These are phyloP conservation scores for Plusia festucae DNA, from an alignment of 2,888 invertebrate species.

Conservation along the genomic window DNA sequence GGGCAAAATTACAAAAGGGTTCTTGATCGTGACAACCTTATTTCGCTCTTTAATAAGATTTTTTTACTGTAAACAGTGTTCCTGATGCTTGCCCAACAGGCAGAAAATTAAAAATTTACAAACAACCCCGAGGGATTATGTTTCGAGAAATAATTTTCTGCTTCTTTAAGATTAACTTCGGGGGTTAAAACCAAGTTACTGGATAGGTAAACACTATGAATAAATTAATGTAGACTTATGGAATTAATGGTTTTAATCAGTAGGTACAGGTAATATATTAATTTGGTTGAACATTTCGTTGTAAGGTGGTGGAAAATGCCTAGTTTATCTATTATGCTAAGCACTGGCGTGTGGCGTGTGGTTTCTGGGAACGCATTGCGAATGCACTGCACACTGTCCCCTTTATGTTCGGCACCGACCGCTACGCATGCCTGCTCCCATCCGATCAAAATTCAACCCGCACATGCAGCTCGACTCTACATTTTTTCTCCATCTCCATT, in stretches of 20 bases:
- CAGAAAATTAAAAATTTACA: slow-evolving; percentile 83
- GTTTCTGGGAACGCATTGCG: slow-evolving; percentile 59
- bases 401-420: slow-evolving; percentile 51
- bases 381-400: slow-evolving; percentile 57
- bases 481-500: slow-evolving; percentile 74
- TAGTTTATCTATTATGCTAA: slow-evolving; percentile 31
- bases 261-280: slow-evolving; percentile 32
- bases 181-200: slow-evolving; percentile 70
- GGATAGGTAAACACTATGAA: slow-evolving; percentile 62
- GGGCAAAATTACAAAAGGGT: slow-evolving; percentile 54
- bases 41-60: slow-evolving; percentile 73
- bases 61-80: slow-evolving; percentile 75
- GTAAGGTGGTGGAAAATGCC: slow-evolving; percentile 22
- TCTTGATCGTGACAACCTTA: slow-evolving; percentile 71
- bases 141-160: slow-evolving; percentile 70
- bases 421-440: slow-evolving; percentile 58
- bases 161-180: slow-evolving; percentile 70
- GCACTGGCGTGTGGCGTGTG: slow-evolving; percentile 32
- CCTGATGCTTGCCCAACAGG: slow-evolving; percentile 77
- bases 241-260: slow-evolving; percentile 48
- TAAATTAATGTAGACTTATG: slow-evolving; percentile 51
- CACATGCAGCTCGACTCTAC: slow-evolving; percentile 66
- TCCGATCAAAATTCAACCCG: slow-evolving; percentile 75
- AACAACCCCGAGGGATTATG: slow-evolving; percentile 72
- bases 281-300: slow-evolving; percentile 19